Evolutionary conservation across 1,140 invertebrate species (phyloP), one percentile per base, ranked within the genome.

Genomic region (Rhagoletis pomonella): DNA sequence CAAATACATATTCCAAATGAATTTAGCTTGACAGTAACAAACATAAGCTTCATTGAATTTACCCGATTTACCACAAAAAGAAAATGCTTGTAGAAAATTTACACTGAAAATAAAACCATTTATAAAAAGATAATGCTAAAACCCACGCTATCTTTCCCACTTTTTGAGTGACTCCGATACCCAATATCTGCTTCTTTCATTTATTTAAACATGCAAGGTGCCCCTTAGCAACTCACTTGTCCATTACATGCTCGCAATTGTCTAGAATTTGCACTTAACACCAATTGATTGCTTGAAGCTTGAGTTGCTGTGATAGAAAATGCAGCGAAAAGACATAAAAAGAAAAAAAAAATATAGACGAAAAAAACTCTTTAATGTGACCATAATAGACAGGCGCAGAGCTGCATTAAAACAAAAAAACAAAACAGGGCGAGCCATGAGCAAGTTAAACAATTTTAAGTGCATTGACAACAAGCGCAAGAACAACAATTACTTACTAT

Each of bases 381-480:
- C 60, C 60, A 62, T 62, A 12, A 17, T 17, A 62, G 60, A 62
- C 60, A 12, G 14, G 60, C 14, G 39, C 29, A 17, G 19, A 73
- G 4, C 10, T 67, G 29, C 39, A 47, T 44, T 17, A 14, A 14
- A 47, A 73, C 7, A 67, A 67, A 67, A 64, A 10, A 67, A 10
- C 29, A n/a, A 62, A 62, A 62, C 3, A 62, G 14, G 17, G 60
- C 5, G 7, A 29, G 73, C 47, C 50, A 81, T 7, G 44, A 81
- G 55, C 50, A 81, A 55, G 12, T 81, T 3, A 29, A 81, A 81
- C 73, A 81, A 81, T 81, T 81, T 81, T 81, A 81, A 81, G 73
- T 81, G 50, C 73, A 81, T 81, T 81, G 73, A 81, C 73, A 81
- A 81, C 73, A 81, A 81, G 73, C 44, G 50, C 73, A 81, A 81